Evolutionary conservation across 2,113 vertebrate species (phyloP), one percentile per base, ranked within the genome.

Genomic region (Nyctibius bracteatus): DNA sequence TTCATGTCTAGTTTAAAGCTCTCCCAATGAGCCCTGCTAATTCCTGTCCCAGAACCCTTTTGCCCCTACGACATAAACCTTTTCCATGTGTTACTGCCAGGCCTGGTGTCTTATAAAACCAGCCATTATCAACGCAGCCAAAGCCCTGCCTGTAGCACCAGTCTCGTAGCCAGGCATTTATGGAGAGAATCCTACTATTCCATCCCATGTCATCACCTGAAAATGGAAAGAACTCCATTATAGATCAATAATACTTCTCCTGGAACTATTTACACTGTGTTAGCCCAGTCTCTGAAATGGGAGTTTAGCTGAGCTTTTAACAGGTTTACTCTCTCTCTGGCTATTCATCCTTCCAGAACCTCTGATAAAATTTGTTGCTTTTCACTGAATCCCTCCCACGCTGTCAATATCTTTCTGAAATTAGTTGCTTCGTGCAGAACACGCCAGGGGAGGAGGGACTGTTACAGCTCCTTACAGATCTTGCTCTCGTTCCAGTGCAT

Each of bases 321-420:
- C 33, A 3, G 72, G 68, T 94, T 96, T 94, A 94, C 90, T 94
- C 86, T 91, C 92, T 92, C 92, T 75, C 67, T 88, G 91, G 61
- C 63, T 72, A 96, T 94, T 97, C 95, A 97, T 96, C 83, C 90
- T 75, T 81, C 27, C 83, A 91, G 86, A 93, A 86, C n/a, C 92
- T 68, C 83, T 87, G 94, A 94, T 92, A 78, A 94, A 92, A 92
- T 94, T 84, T 91, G 91, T 94, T 95, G 94, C 86, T 92, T 86
- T 91, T 70, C 92, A 93, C 82, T 30, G 83, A 94, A 89, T 91
- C 88, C 94, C 92, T 94, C 95, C 96, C 86, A 97, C 92, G 17
- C 95, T 79, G 70, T 91, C 83, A 58, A 79, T 94, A 92, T 94
- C 90, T 88, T 88, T 94, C 95, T 96, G 94, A 61, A 91, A 87